phyloP scores from a whole-genome alignment of 2,797 vertebrate species.

The Sciaenops ocellatus region DNA sequence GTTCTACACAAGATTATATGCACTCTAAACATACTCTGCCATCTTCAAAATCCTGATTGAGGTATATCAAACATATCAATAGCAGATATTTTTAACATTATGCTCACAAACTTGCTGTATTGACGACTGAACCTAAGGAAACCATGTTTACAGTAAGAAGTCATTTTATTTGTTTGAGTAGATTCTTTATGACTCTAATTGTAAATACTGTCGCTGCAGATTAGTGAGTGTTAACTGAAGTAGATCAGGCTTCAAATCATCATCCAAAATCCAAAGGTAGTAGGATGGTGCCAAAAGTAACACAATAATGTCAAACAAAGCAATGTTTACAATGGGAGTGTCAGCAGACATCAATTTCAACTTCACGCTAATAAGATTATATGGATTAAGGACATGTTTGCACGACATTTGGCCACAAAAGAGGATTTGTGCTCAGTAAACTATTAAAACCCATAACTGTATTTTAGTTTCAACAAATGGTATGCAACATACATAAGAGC shows the following conservation, averaged over 20 bases:
- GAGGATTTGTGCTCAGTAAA: slow-evolving; percentile 29
- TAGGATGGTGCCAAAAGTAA: neutral
- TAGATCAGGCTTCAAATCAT: neutral
- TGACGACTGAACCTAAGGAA: no score
- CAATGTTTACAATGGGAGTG: slow-evolving; percentile 32
- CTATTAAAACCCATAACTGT: slow-evolving; percentile 18
- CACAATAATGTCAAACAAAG: slow-evolving; percentile 24
- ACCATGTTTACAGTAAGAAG: neutral
- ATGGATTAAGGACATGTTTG: slow-evolving; percentile 64
- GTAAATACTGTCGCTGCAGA: neutral
- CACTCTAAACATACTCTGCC: neutral
- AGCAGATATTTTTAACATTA: no score
- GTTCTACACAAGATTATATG: neutral
- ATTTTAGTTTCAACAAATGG: neutral
- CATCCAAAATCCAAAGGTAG: neutral
- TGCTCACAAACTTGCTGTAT: no score
- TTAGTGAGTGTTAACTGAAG: neutral
- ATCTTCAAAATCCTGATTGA: no score
- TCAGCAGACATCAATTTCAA: slow-evolving; percentile 8
- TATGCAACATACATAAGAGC: neutral
- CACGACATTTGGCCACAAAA: slow-evolving; percentile 45
- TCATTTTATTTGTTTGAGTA: neutral
- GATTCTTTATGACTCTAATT: neutral
- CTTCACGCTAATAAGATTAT: slow-evolving; percentile 54
- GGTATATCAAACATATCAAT: no score